These are phyloP conservation scores for Piprites chloris DNA, from an alignment of 2,113 vertebrate species.

Conservation along the genomic window DNA sequence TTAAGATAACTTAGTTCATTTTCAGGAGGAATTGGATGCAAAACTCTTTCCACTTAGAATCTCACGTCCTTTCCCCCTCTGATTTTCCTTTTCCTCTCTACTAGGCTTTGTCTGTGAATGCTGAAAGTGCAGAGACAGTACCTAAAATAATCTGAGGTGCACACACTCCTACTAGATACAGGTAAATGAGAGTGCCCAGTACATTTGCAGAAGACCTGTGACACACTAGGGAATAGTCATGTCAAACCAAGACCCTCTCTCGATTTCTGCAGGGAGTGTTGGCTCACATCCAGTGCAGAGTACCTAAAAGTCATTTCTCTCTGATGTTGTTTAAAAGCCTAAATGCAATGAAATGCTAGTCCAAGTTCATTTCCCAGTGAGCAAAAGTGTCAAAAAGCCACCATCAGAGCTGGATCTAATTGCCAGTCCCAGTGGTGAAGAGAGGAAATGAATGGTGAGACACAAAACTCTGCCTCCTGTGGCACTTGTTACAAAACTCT, in stretches of 20 bases:
- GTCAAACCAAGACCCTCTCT: not conserved
- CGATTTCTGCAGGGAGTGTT: not conserved
- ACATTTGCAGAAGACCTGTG: not conserved
- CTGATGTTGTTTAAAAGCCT: constrained; percentile 45
- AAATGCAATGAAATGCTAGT: constrained; percentile 41
- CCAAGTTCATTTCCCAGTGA: constrained; percentile 27
- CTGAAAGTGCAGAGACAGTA: not conserved
- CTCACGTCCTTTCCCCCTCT: not conserved
- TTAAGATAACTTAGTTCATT: not conserved
- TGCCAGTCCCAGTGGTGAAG: constrained; percentile 23
- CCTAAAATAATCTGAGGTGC: not conserved
- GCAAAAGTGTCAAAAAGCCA: constrained; percentile 50
- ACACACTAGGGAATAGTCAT: not conserved
- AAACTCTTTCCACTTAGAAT: not conserved
- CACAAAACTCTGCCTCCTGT: not conserved
- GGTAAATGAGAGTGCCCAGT: not conserved
- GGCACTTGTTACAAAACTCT: constrained; percentile 33
- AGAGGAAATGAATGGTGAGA: not conserved
- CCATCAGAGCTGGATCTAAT: constrained; percentile 40
- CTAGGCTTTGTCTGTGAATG: not conserved
- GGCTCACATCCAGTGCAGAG: constrained; percentile 10
- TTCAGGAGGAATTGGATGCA: not conserved
- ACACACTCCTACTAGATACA: not conserved
- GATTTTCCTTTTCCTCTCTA: not conserved
- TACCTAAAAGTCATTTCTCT: constrained; percentile 33